These are phyloP conservation scores for Limnephilus marmoratus DNA, from an alignment of 2,888 invertebrate species.

Conservation along the genomic window DNA sequence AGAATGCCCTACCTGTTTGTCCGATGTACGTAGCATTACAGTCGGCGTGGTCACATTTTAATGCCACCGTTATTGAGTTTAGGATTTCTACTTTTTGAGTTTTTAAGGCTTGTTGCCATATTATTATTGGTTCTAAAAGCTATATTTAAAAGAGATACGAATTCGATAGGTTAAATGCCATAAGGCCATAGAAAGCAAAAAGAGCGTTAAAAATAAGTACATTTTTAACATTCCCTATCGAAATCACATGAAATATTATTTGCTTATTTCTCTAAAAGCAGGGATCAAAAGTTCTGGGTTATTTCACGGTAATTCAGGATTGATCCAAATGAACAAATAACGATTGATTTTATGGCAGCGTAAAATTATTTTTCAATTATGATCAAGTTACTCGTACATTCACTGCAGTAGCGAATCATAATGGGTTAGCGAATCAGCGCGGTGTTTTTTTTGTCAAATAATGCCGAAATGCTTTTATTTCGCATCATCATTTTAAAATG, in stretches of 20 bases:
- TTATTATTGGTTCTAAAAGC: no score
- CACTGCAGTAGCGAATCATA: not conserved
- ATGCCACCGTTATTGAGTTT: no score
- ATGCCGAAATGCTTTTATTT: not conserved
- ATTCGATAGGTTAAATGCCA: not conserved
- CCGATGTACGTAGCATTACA: no score
- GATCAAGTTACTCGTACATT: not conserved
- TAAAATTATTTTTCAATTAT: slow-evolving; percentile 2
- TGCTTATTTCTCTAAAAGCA: not conserved
- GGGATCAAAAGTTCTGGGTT: not conserved
- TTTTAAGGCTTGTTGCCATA: no score
- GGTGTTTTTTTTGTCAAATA: not conserved
- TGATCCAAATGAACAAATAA: not conserved
- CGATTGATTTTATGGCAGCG: not conserved
- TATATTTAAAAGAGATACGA: no score
- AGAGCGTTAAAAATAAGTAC: not conserved
- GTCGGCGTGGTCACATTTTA: no score
- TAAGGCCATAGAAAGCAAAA: not conserved
- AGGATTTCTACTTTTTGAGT: no score
- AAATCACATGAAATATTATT: no score
- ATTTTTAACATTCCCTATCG: no score
- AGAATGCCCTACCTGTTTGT: no score
- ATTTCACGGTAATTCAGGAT: not conserved
- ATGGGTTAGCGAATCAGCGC: not conserved
- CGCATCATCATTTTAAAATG: not conserved